Percentiles rank a stretch among this genome's conserved stretches.
Conservation (phyloP, 2,797 vertebrate genomes). For the Gymnodraco acuticeps region DNA sequence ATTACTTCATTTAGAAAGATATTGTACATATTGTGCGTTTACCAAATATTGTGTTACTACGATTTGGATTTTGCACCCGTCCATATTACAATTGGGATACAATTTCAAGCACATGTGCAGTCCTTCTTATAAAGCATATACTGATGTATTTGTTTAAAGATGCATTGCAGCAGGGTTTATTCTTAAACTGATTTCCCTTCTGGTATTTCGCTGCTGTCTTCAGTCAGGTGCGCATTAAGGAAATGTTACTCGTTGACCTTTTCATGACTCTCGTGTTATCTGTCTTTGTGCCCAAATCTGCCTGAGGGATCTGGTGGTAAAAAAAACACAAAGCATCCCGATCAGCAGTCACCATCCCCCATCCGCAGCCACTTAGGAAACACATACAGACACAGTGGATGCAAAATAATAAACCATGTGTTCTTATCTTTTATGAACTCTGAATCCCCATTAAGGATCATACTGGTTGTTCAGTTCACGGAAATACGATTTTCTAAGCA, state of each 20-base stretch:
- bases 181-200: not conserved
- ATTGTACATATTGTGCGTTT: too few relatives aligned
- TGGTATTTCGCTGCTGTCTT: slow-evolving; percentile 16
- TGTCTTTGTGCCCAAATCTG: slow-evolving; percentile 47
- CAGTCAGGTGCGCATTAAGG: slow-evolving; percentile 52
- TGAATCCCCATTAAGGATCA: not conserved
- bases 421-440: not conserved
- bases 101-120: too few relatives aligned
- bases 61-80: not conserved
- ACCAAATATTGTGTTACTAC: too few relatives aligned
- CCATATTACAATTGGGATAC: not conserved
- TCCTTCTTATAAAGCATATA: not conserved
- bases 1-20: too few relatives aligned
- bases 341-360: slow-evolving; percentile 38
- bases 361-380: slow-evolving; percentile 8
- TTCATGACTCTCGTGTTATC: slow-evolving; percentile 52
- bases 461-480: not conserved
- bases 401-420: slow-evolving; percentile 1
- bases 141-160: not conserved
- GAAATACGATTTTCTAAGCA: slow-evolving; percentile 1
- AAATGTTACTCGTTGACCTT: slow-evolving; percentile 69
- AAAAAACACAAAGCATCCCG: slow-evolving; percentile 42
- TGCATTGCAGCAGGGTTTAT: not conserved
- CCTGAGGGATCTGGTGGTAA: slow-evolving; percentile 52
- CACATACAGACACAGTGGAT: slow-evolving; percentile 8